These are phyloP conservation scores for Spicauda simplicius DNA, from an alignment of 2,888 invertebrate species.

Conservation along the genomic window DNA sequence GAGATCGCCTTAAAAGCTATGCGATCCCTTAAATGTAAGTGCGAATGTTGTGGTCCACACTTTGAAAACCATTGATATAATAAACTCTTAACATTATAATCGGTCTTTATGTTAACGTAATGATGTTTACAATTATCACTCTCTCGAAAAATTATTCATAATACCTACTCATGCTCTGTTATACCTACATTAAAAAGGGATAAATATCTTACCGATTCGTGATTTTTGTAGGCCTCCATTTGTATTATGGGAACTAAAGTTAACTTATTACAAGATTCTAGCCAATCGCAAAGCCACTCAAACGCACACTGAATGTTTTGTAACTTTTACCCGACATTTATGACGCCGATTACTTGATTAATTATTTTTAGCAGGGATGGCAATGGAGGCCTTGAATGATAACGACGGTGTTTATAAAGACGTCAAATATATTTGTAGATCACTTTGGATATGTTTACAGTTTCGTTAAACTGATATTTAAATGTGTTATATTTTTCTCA, in stretches of 20 bases:
- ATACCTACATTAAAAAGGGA: not conserved
- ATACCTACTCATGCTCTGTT: not conserved
- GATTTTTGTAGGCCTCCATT: slow-evolving; percentile 38
- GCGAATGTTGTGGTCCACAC: no score
- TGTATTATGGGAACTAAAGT: not conserved
- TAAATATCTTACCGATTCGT: slow-evolving; percentile 33
- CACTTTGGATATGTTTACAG: no score
- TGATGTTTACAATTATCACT: slow-evolving; percentile 1
- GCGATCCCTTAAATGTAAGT: no score
- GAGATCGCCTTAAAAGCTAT: no score
- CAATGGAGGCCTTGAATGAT: no score
- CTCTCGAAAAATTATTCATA: not conserved
- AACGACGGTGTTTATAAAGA: no score
- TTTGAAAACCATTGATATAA: no score
- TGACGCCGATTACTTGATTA: slow-evolving; percentile 2
- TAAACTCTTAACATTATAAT: no score
- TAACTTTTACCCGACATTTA: slow-evolving; percentile 23
- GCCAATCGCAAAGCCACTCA: slow-evolving; percentile 4
- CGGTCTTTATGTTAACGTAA: not conserved
- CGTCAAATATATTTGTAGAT: no score
- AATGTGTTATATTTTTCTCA: no score
- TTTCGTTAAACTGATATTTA: no score
- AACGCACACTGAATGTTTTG: slow-evolving; percentile 16
- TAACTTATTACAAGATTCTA: not conserved
- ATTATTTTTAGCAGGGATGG: no score